Evolutionary conservation across 2,797 vertebrate genomes (phyloP).

Genomic region (Sebastiscus tertius): DNA sequence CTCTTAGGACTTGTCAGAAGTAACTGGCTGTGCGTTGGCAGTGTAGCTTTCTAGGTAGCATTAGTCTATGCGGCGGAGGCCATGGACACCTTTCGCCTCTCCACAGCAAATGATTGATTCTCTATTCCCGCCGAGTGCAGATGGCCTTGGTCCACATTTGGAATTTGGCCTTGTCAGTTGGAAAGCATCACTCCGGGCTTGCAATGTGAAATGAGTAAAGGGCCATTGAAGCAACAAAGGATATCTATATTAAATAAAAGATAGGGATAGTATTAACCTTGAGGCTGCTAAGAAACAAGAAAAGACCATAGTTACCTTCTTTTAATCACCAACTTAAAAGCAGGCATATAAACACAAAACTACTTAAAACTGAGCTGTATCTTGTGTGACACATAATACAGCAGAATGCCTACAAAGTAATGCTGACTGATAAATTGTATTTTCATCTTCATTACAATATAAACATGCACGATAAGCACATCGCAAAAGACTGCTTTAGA

Average conservation of each 20-base stretch:
- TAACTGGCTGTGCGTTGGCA: background rate
- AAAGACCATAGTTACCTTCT: slow-evolving; percentile 27
- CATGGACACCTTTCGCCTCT: slow-evolving; percentile 64
- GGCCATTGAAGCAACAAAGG: slow-evolving; percentile 45
- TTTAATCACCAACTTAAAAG: slow-evolving; percentile 35
- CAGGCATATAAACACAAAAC: background rate
- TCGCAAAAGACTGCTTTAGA: no score
- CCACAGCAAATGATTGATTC: slow-evolving; percentile 67
- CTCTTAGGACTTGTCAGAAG: background rate
- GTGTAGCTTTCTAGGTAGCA: slow-evolving; percentile 21
- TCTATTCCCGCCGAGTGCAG: slow-evolving; percentile 46
- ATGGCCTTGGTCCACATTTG: slow-evolving; percentile 55
- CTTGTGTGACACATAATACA: background rate
- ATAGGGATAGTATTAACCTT: slow-evolving; percentile 52
- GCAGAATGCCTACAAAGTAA: background rate
- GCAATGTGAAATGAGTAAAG: slow-evolving; percentile 51
- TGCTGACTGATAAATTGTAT: no score
- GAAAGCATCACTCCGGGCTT: slow-evolving; percentile 53
- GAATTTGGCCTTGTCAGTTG: slow-evolving; percentile 65
- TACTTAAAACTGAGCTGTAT: background rate
- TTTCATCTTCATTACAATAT: no score
- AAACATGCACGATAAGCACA: no score
- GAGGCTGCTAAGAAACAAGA: slow-evolving; percentile 36
- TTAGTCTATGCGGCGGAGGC: slow-evolving; percentile 19
- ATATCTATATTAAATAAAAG: slow-evolving; percentile 59